Base-by-base conservation (phyloP, 2,888 invertebrate species). In the Hypena proboscidalis region DNA sequence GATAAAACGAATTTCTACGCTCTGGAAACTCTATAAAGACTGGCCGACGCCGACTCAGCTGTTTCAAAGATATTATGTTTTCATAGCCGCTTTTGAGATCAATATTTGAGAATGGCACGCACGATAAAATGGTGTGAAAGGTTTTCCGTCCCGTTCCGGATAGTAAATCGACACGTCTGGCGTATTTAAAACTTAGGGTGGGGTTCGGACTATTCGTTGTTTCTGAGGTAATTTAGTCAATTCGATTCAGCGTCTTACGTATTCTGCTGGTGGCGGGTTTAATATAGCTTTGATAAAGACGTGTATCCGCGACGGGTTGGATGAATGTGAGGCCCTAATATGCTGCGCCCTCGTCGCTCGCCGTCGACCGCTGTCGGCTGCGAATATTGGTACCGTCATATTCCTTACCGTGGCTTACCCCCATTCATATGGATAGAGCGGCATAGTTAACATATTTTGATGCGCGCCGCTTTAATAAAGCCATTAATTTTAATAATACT, bases 241-340 rank as follows among this genome's bases (percentile, higher is more conserved):
- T 76, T 77, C 73, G 74, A 78, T 80, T 77, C 73, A 67, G 61
- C 67, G 53, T 66, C 61, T 74, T 73, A 74, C 62, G 69, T 72
- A 78, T 76, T 76, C 74, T 77, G 66, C 77, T 70, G 71, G 76
- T 77, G 75, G 72, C 64, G 70, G 80, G 80, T 83, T 84, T 85
- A 85, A 85, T 85, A 86, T 80, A 79, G 74, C 68, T 81, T 80
- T 83, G 80, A 83, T 85, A 83, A 82, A 83, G 84, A 83, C 80
- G 75, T 79, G 80, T 80, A 80, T 80, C 72, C 66, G 68, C 71
- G 68, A 56, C 63, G 77, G 78, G 75, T 74, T 64, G 74, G 77
- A 77, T 84, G 78, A 80, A 84, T 82, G 73, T 67, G 77, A 67
- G 73, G 72, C 67, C 74, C 72, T 83, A 83, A 85, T 85, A 83